Base-by-base conservation (phyloP, 2,797 vertebrate genomes). In the Spheniscus humboldti region DNA sequence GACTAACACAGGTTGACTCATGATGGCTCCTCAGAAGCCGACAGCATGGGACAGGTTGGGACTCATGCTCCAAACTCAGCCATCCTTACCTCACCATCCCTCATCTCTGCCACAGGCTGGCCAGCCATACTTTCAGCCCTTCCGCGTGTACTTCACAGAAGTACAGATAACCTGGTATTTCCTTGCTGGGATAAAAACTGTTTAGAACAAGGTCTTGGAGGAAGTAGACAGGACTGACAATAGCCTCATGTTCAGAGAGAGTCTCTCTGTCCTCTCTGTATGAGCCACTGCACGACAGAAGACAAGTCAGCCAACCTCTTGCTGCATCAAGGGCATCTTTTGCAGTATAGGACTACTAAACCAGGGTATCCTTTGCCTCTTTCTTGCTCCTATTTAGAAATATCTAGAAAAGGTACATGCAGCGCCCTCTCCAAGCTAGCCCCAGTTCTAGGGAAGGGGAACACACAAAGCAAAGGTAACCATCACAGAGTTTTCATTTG, bases 281-380 rank as follows among this genome's bases (percentile, higher is more conserved):
- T 8, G 31, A 73, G 31, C 19, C 13, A 13, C 39, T 7, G 12
- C 4, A 3, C 20, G 39, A 47, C 35, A 66, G 57, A 59, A 66
- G 27, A 41, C 0, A 0, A 74, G 33, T 41, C 6, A 2, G 37
- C 14, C 22, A 82, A 39, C 9, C 10, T 63, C 25, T 16, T 47
- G 16, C 20, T 56, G 43, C 31, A 57, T 23, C 30, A 35, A 62
- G 10, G 20, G n/a, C 11, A 39, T 55, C 24, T 82, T 77, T 11
- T 45, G 24, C 43, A 39, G 10, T 31, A n/a, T 6, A 53, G 28
- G 11, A 67, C 41, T 18, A 27, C 45, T 60, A 53, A 88, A 17
- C 15, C 13, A 57, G 18, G 20, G 13, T 28, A 50, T 28, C 33
- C 28, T 73, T 80, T 77, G 18, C 39, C 35, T 43, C 53, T 47